Conservation (phyloP, 2,888 invertebrate species). For the Nysson spinosus region DNA sequence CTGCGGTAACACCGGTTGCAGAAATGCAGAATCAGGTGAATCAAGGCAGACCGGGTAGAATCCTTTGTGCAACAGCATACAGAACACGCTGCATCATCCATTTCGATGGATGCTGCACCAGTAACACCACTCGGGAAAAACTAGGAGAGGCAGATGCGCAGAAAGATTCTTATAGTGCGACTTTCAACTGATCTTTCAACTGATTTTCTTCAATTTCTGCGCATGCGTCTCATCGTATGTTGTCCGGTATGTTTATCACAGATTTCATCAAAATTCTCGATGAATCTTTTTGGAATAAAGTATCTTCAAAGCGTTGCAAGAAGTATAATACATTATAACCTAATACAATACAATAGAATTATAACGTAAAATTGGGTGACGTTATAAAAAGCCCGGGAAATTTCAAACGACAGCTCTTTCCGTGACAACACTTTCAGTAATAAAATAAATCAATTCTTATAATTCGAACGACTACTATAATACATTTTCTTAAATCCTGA, state of each 20-base stretch:
- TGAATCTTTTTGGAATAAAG: too few species aligned
- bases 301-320: too few species aligned
- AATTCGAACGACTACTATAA: too few species aligned
- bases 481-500: too few species aligned
- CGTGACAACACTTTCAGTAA: background rate
- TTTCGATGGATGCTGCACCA: slow-evolving; percentile 32
- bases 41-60: slow-evolving; percentile 45
- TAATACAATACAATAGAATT: too few species aligned
- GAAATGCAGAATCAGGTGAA: slow-evolving; percentile 53
- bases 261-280: too few species aligned
- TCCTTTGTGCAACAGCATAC: slow-evolving; percentile 40
- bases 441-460: too few species aligned
- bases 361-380: too few species aligned
- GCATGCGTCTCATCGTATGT: slow-evolving; percentile 24
- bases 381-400: too few species aligned
- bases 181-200: slow-evolving; percentile 21
- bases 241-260: too few species aligned
- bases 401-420: too few species aligned
- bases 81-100: slow-evolving; percentile 59
- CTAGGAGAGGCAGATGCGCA: slow-evolving; percentile 49
- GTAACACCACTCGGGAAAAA: slow-evolving; percentile 48
- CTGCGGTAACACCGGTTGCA: slow-evolving; percentile 4
- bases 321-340: too few species aligned
- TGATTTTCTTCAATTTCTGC: slow-evolving; percentile 14
- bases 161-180: slow-evolving; percentile 40